Base-by-base conservation (phyloP, 1,140 invertebrate genomes). In the Drosophila tsacasi region DNA sequence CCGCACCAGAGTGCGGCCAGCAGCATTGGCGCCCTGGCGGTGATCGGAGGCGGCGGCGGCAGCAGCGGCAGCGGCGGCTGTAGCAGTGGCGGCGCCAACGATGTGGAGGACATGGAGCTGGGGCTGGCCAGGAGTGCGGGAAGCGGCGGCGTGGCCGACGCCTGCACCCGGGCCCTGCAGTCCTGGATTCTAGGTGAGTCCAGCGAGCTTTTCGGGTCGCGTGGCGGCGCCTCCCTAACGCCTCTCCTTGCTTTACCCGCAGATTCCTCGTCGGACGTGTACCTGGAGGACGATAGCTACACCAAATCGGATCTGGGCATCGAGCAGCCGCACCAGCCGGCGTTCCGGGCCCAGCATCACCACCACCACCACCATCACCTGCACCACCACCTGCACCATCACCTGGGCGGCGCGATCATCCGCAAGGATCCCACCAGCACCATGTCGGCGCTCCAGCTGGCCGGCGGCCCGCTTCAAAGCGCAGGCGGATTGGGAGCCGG, bases 371-470 rank as follows among this genome's bases (percentile, higher is more conserved):
- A 85, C 23, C 79, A 83, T 13, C 82, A 89, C 23, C 79, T 81
- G 13, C 82, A 89, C 58, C 81, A 83, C 63, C 79, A 82, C 30
- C 74, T 76, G 42, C 79, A 77, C 12, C 79, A 81, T 50, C 81
- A 82, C 17, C 21, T 85, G 17, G 79, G 76, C 21, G 65, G 68
- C 12, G 55, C 63, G 17, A 86, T 81, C 13, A 95, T 95, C 91
- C 92, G 94, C 72, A 93, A 94, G 73, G 94, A 95, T 87, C 94
- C 94, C 1, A 95, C 93, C 59, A 95, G 94, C 30, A 95, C 94
- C 7, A 95, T 95, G 94, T 95, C 94, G 0, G 94, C 94, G 0
- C 94, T 95, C 72, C 94, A 95, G 69, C 82, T 95, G 27, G 94
- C 94, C 12, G 58, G 54, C 23, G 64, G 23, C 13, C 58, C 37